Percentiles rank a stretch among this genome's conserved stretches.
phyloP scores from a whole-genome alignment of 2,113 vertebrate genomes.

The Barbus barbus region DNA sequence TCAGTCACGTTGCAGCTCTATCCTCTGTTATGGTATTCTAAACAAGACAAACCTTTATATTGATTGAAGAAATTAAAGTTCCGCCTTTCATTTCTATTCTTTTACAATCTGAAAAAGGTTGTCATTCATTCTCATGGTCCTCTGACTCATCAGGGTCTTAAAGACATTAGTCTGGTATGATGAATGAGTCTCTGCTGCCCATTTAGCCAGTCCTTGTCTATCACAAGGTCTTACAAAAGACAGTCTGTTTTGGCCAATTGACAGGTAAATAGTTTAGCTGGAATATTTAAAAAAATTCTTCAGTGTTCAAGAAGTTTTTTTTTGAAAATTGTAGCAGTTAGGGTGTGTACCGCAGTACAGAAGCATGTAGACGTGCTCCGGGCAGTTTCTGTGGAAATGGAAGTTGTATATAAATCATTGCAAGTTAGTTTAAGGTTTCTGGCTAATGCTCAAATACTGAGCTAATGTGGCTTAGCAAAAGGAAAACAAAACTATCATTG shows the following conservation, averaged over 20 bases:
- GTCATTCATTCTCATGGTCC: not conserved
- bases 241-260: not conserved
- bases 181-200: not conserved
- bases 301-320: not conserved
- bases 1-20: not conserved
- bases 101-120: not conserved
- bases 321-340: not conserved
- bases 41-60: not conserved
- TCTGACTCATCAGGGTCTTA: not conserved
- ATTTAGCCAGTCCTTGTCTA: not conserved
- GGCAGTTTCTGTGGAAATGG: not conserved
- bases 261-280: not conserved
- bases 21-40: not conserved
- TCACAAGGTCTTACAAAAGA: conserved; percentile 10
- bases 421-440: conserved; percentile 30
- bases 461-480: not conserved
- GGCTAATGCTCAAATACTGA: conserved; percentile 5
- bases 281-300: not conserved
- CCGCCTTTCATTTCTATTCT: not conserved
- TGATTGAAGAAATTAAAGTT: not conserved
- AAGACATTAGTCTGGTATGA: not conserved
- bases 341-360: not conserved
- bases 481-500: not conserved
- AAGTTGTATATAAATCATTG: conserved; percentile 36
- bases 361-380: not conserved